phyloP scores from a whole-genome alignment of 2,113 vertebrate genomes.

The Caracal caracal region DNA sequence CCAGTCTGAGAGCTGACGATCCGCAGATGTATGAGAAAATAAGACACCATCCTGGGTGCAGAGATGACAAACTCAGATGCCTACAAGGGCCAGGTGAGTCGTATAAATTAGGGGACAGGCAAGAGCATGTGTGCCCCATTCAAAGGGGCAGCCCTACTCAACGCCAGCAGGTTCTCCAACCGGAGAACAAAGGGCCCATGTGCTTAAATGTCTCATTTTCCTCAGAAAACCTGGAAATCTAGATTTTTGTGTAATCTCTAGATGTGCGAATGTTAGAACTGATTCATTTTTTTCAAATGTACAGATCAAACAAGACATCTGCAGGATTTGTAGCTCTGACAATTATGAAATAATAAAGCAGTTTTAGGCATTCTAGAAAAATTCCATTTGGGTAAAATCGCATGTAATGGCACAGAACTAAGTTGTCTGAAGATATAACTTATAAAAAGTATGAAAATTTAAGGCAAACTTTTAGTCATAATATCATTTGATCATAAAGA shows the following conservation, averaged over 20 bases:
- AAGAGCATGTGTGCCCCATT: neutral
- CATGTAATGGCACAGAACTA: neutral
- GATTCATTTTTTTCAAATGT: neutral
- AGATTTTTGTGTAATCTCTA: constrained; percentile 15
- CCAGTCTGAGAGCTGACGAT: neutral
- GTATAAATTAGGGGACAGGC: neutral
- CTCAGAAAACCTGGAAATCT: neutral
- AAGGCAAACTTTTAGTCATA: neutral
- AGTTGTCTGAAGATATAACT: neutral
- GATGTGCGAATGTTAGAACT: neutral
- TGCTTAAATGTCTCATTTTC: neutral
- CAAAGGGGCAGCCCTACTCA: neutral
- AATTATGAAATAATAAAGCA: constrained; percentile 35
- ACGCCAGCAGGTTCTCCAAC: too few relatives aligned
- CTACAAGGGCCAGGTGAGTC: neutral
- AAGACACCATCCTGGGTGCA: neutral
- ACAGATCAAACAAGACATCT: neutral
- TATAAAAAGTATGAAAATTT: neutral
- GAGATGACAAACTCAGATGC: neutral
- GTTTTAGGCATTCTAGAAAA: constrained; percentile 16
- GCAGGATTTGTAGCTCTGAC: constrained; percentile 4
- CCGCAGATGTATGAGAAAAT: constrained; percentile 7
- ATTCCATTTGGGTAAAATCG: neutral
- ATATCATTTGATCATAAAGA: neutral
- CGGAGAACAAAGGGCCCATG: neutral